Percentiles rank a stretch among this genome's conserved stretches.
Evolutionary conservation across 2,888 invertebrate species (phyloP).

Genomic region (Tethea ocularis): DNA sequence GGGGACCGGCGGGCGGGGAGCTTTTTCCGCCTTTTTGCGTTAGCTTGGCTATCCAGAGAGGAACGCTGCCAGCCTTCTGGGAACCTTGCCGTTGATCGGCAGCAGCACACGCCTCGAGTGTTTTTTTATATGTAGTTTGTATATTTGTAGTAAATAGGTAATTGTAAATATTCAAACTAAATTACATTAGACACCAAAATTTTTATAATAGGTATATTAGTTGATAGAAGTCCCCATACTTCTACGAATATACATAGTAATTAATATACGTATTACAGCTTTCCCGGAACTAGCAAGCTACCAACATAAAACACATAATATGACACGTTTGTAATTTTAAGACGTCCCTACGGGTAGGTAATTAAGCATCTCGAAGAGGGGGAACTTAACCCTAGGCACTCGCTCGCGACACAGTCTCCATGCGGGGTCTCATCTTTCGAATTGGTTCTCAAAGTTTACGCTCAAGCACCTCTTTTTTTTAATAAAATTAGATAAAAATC

Average conservation of each 20-base stretch:
- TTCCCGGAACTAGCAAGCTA: not conserved
- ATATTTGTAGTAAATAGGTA: no score
- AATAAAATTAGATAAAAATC: no score
- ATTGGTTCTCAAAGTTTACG: conserved; percentile 26
- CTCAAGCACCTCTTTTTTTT: not conserved
- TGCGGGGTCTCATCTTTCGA: conserved; percentile 33
- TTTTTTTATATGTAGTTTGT: no score
- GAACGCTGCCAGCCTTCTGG: no score
- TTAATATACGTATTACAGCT: not conserved
- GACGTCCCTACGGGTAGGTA: conserved; percentile 27
- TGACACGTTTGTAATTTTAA: conserved; percentile 13
- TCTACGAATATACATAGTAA: not conserved
- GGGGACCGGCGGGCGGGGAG: no score
- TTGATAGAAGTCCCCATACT: not conserved
- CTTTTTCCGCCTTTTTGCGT: no score
- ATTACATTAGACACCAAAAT: no score
- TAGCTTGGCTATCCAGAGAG: no score
- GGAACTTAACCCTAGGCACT: conserved; percentile 14
- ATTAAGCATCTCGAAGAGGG: conserved; percentile 23
- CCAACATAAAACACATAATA: conserved; percentile 11
- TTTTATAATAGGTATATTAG: no score
- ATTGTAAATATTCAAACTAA: no score
- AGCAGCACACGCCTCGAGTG: no score
- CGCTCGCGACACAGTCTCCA: conserved; percentile 16
- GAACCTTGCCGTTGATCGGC: no score